These are phyloP conservation scores for Hystrix brachyura DNA, from an alignment of 2,113 vertebrate genomes.

Conservation along the genomic window DNA sequence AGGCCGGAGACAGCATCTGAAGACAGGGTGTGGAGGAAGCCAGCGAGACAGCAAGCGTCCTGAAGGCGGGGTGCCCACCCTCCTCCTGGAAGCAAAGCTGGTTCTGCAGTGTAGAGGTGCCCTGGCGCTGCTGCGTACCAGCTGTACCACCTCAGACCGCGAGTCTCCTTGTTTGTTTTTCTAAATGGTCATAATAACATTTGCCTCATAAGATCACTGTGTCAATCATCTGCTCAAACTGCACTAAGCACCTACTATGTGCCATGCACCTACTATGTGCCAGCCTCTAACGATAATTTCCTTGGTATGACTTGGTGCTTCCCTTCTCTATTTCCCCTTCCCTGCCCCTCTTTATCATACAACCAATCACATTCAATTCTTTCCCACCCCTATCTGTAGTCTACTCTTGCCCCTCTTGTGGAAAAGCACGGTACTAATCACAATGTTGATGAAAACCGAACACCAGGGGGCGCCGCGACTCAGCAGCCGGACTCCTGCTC, in stretches of 20 bases:
- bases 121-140: background rate
- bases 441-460: background rate
- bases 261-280: background rate
- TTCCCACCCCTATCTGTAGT: background rate
- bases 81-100: background rate
- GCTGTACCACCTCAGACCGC: background rate
- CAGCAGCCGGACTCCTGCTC: background rate
- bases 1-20: background rate
- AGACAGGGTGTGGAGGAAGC: background rate
- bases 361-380: background rate
- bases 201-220: background rate
- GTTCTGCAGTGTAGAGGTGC: background rate
- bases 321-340: background rate
- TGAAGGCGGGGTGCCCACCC: background rate
- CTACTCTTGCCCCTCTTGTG: too few relatives aligned
- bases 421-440: background rate
- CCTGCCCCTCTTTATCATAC: background rate
- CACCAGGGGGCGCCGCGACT: conserved; percentile 62
- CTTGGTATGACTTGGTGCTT: background rate
- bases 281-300: background rate
- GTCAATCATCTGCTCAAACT: background rate
- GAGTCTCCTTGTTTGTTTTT: background rate
- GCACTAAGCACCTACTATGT: background rate
- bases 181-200: background rate
- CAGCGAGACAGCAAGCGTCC: background rate